phyloP scores from a whole-genome alignment of 2,797 vertebrate genomes.

The Ataeniobius toweri region DNA sequence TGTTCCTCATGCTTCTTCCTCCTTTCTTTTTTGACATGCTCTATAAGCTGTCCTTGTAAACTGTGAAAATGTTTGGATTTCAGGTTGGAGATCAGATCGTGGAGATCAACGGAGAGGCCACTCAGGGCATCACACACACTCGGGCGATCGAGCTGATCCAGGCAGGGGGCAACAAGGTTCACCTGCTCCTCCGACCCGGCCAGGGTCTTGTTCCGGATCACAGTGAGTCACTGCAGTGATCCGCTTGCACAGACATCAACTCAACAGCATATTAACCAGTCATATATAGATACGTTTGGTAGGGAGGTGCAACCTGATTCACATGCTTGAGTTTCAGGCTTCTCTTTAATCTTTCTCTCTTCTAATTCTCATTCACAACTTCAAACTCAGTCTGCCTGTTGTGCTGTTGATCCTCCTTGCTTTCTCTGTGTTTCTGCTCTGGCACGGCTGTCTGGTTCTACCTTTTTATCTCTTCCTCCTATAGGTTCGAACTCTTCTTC shows the following conservation, averaged over 20 bases:
- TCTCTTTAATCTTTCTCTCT: conserved; percentile 61
- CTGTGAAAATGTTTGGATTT: not conserved
- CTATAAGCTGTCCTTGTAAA: not conserved
- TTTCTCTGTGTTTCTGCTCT: conserved; percentile 64
- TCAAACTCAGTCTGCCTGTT: conserved; percentile 44
- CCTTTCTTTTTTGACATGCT: no score
- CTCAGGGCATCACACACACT: conserved; percentile 97
- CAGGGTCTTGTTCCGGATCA: conserved; percentile 94
- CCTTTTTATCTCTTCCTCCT: conserved; percentile 89
- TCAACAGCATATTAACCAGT: conserved; percentile 23
- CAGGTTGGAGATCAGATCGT: conserved; percentile 99
- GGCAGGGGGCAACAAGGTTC: conserved; percentile 92
- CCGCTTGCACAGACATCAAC: conserved; percentile 17
- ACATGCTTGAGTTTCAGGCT: conserved; percentile 72
- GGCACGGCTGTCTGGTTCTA: conserved; percentile 70
- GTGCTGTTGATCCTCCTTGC: conserved; percentile 62
- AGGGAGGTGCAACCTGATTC: conserved; percentile 56
- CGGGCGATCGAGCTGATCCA: conserved; percentile 98
- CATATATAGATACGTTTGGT: conserved; percentile 41
- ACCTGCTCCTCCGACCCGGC: conserved; percentile 91
- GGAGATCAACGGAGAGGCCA: conserved; percentile 97
- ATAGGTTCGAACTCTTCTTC: conserved; percentile 98
- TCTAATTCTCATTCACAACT: conserved; percentile 50
- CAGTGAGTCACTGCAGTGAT: conserved; percentile 79
- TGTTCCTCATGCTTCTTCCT: no score